A percentile compares a stretch with the other conserved stretches of the same genome.
Conservation (phyloP, 2,113 vertebrate species). For the Symphodus melops region DNA sequence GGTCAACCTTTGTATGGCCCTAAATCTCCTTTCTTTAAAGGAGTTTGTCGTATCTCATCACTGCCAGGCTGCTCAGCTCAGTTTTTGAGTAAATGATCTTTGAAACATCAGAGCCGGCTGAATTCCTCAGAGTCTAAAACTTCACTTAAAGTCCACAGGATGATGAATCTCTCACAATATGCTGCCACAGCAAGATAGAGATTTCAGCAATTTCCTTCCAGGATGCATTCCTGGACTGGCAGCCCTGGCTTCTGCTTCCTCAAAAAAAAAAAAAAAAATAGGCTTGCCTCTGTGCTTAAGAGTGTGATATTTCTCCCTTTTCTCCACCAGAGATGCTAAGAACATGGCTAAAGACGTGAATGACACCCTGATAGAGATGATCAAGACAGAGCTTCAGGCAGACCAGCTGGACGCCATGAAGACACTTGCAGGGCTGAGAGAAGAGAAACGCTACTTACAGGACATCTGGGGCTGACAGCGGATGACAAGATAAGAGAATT, state of each 20-base stretch:
- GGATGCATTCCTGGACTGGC: constrained; percentile 11
- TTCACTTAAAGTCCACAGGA: constrained; percentile 21
- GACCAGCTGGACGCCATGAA: constrained; percentile 92
- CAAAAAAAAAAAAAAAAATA: constrained; percentile 8
- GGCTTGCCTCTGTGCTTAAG: background rate
- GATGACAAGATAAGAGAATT: constrained; percentile 29
- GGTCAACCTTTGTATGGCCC: constrained; percentile 1
- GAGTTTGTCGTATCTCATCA: constrained; percentile 5
- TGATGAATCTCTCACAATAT: constrained; percentile 46
- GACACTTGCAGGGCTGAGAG: constrained; percentile 86
- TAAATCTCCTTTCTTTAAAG: constrained; percentile 6
- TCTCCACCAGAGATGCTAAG: constrained; percentile 89
- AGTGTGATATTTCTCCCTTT: background rate
- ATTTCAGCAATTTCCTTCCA: constrained; percentile 48
- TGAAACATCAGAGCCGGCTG: constrained; percentile 37
- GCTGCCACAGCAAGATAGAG: constrained; percentile 52
- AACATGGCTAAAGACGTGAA: constrained; percentile 96
- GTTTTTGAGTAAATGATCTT: constrained; percentile 46
- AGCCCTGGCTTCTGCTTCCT: constrained; percentile 15
- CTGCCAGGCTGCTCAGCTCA: constrained; percentile 18
- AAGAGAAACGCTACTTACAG: constrained; percentile 92
- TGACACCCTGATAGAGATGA: constrained; percentile 86
- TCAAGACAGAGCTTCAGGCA: constrained; percentile 81
- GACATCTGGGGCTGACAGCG: constrained; percentile 91
- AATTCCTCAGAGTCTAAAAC: constrained; percentile 33